Base-by-base conservation (phyloP, 2,888 invertebrate species). In the Rhingia campestris region DNA sequence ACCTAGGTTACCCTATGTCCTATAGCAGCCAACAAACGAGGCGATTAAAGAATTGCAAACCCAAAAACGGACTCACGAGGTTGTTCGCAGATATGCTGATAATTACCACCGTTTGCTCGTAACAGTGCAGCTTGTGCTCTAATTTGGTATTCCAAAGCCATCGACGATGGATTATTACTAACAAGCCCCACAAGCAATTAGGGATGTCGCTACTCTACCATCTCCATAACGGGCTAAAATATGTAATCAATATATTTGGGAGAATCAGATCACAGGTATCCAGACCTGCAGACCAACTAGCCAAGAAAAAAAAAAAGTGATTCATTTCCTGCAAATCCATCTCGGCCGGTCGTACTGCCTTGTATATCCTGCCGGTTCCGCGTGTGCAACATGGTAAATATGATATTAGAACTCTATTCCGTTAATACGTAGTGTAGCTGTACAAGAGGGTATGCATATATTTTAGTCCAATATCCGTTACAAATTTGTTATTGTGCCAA, bases 401-500 rank as follows among this genome's bases (percentile, higher is more conserved):
- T 58, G 49, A 43, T 59, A 67, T 59, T 66, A 67, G 75, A 67
- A 45, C 32, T 22, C 14, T 12, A 43, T 79, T 41, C 54, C 12
- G 33, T 32, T 61, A 56, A 39, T 54, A 72, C 59, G 66, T 59
- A 33, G 64, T 70, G 54, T 41, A 6, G 22, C n/a, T 47, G n/a
- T 64, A 37, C 22, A 22, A 1, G 22, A 22, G 22, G 22, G 22
- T 22, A 22, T 22, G 22, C 2, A 22, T 22, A 22, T 22, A 49
- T 49, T 49, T 49, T 30, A 49, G 30, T 43, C 43, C 41, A 59
- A 61, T 72, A 41, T 35, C 41, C 59, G 59, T 47, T n/a, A 66
- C 76, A 61, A 72, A 81, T 81, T 72, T 72, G 76, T 66, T 81
- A 35, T 49, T 49, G 41, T 43, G 70, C 64, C 69, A 81, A 75